Base-by-base conservation (phyloP, 2,113 vertebrate genomes). In the Calyptomena viridis region DNA sequence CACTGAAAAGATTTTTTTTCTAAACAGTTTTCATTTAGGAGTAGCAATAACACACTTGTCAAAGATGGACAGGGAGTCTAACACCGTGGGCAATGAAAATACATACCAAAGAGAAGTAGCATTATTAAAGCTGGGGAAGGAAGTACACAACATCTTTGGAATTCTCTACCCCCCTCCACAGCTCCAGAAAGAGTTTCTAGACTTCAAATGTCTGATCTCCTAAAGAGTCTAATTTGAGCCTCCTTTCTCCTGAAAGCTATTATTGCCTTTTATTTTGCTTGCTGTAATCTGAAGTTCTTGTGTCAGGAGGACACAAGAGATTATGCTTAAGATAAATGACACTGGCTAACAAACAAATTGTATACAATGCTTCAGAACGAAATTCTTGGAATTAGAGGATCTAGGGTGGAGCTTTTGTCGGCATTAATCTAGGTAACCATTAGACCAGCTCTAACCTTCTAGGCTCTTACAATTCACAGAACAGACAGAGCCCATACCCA, bases 381-480 rank as follows among this genome's bases (percentile, higher is more conserved):
- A 96, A 44, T 89, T 93, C 93, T 84, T 73, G 83, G 56, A 96
- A 95, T 94, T 87, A 85, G 59, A 71, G 52, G 9, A 73, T 80
- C 84, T 37, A 79, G 37, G 49, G 81, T 39, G 50, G 62, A 90
- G 82, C 42, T 95, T 89, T 78, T 72, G 35, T 58, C 44, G 9
- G 47, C 52, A 2, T 58, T 69, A 14, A 80, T 95, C 72, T 88
- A 73, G 75, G 78, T 31, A 72, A 84, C 77, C 35, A 27, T 14
- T 4, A 17, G 30, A 28, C 50, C 44, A 67, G 27, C 30, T 71
- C 76, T 62, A 5, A 27, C 24, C 24, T 39, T 63, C 77, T 11
- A 42, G 28, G 67, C 15, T 89, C 71, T 40, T 53, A 21, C 2
- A 60, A 46, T 5, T 31, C 77, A 60, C 56, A 85, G 16, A 8